phyloP scores from a whole-genome alignment of 2,888 invertebrate species.

The Petrolisthes cinctipes region DNA sequence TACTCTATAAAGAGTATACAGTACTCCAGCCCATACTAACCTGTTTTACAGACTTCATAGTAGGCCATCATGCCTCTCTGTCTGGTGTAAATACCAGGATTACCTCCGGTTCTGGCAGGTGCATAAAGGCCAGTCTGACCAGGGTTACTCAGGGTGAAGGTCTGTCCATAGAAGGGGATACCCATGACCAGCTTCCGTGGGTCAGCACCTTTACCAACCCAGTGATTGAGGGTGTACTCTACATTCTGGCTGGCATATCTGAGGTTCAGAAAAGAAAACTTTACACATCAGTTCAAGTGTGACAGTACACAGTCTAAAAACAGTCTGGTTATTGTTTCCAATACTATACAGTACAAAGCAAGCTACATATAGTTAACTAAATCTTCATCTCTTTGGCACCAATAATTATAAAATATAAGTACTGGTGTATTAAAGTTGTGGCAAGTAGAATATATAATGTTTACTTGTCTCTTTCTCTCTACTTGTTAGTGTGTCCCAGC shows the following conservation, averaged over 20 bases:
- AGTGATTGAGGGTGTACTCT: slow-evolving; percentile 86
- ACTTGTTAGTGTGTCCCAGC: background rate
- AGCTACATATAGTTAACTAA: too few species aligned
- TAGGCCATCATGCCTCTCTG: slow-evolving; percentile 68
- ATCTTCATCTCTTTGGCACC: too few species aligned
- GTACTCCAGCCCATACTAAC: slow-evolving; percentile 37
- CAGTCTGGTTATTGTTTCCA: too few species aligned
- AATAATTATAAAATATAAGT: too few species aligned
- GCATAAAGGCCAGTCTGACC: slow-evolving; percentile 69
- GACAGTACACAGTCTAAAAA: too few species aligned
- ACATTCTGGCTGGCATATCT: slow-evolving; percentile 62
- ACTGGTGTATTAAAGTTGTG: too few species aligned
- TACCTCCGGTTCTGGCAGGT: slow-evolving; percentile 50
- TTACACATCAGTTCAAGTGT: too few species aligned
- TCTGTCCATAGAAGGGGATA: slow-evolving; percentile 89
- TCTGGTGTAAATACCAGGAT: slow-evolving; percentile 67
- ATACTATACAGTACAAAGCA: too few species aligned
- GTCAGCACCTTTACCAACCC: slow-evolving; percentile 87
- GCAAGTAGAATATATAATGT: background rate
- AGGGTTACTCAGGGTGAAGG: slow-evolving; percentile 79
- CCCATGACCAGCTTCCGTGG: slow-evolving; percentile 87
- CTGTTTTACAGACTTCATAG: slow-evolving; percentile 66
- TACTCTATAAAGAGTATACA: too few species aligned
- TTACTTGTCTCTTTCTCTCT: background rate
- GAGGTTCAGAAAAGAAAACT: background rate